Evolutionary conservation across 2,888 invertebrate genomes (phyloP).

Genomic region (Meteorus colon): DNA sequence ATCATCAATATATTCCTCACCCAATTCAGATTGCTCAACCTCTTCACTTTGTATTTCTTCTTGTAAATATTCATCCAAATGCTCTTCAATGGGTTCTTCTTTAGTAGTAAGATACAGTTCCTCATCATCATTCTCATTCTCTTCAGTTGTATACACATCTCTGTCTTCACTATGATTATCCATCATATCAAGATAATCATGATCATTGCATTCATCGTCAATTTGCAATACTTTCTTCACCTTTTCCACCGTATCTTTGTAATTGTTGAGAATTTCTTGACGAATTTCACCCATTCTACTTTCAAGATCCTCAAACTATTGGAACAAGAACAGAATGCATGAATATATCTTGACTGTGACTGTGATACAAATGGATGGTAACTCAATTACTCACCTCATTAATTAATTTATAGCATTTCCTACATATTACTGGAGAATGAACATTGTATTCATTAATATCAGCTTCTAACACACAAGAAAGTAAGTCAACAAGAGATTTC

Average conservation of each 20-base stretch:
- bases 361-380: no score
- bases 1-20: conserved; percentile 37
- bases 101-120: conserved; percentile 31
- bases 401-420: conserved; percentile 80
- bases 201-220: conserved; percentile 68
- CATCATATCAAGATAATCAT: conserved; percentile 67
- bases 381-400: conserved; percentile 72
- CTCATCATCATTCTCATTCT: conserved; percentile 39
- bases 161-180: conserved; percentile 51
- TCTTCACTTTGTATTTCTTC: conserved; percentile 15
- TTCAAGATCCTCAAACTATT: conserved; percentile 76
- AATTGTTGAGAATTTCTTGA: conserved; percentile 75
- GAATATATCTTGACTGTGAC: no score
- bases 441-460: conserved; percentile 75
- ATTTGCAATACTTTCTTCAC: conserved; percentile 53
- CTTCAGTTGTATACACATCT: conserved; percentile 42
- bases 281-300: conserved; percentile 75
- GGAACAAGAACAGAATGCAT: conserved; percentile 6
- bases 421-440: conserved; percentile 79
- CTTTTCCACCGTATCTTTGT: conserved; percentile 72
- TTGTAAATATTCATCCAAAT: conserved; percentile 29
- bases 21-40: neutral
- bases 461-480: conserved; percentile 74
- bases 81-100: conserved; percentile 40
- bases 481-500: conserved; percentile 70